Base-by-base conservation (phyloP, 2,113 vertebrate genomes). In the Pipa parva region DNA sequence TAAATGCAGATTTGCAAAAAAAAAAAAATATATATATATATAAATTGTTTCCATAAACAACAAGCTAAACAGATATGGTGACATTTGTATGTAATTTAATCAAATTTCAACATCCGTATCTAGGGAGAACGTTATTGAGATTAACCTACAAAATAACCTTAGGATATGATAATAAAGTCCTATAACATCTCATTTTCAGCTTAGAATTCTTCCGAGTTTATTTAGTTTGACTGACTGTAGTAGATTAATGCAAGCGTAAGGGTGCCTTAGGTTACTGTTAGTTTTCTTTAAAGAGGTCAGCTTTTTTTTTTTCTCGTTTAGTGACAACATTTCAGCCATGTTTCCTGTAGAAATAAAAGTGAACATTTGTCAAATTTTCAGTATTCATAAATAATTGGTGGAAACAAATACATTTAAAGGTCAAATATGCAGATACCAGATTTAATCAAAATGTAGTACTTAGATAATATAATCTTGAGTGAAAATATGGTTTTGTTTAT, bases 141-240 rank as follows among this genome's bases (percentile, higher is more conserved):
- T 80, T 86, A 69, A 72, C 67, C 75, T 76, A 46, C 75, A 76
- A 59, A 63, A 27, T 76, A 80, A 85, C 76, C 83, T 78, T 73
- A 78, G 75, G 78, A 83, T 74, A 73, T 84, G 79, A 80, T 83
- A 84, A 82, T 73, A 75, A 77, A 82, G 87, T 78, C 62, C 75
- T 74, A 77, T 75, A 82, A 82, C 2, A 72, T 82, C 81, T 67
- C 63, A 81, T 81, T 57, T 57, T 75, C 74, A 79, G 72, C 58
- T 39, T 78, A 74, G 81, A 84, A 83, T 82, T 78, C 77, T 79
- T 84, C 81, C 76, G 74, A 75, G 79, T 83, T 85, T 88, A 73
- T 87, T 87, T 81, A 79, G 81, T 86, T 85, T 85, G 82, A 84
- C 79, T 82, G 83, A 81, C 79, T 85, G 74, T 72, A 27, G 39